Base-by-base conservation (phyloP, 2,797 vertebrate genomes). In the Alfaro cultratus region DNA sequence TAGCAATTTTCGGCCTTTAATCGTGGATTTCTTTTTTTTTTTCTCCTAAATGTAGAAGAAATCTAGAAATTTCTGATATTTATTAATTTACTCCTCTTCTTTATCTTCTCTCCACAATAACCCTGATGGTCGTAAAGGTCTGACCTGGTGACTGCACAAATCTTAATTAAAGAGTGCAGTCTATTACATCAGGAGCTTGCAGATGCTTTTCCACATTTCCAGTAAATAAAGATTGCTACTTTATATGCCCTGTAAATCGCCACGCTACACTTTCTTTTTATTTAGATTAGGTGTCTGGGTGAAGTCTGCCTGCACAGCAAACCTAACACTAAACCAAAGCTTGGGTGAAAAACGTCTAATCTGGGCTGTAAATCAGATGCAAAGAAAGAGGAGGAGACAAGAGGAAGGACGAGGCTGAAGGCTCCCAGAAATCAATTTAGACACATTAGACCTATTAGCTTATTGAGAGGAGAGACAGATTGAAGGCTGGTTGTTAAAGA, bases 381-480 rank as follows among this genome's bases (percentile, higher is more conserved):
- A 74, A 78, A 88, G 53, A 78, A 85, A 88, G 80, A 74, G 91
- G 90, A 87, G 82, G 88, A 83, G 83, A 73, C 74, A 74, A 82
- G 79, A 85, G 75, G 39, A 78, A 85, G 85, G 87, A 91, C 87
- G 83, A 86, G 76, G 80, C 79, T 74, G 74, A n/a, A 82, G 76
- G 84, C 83, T 85, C 92, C 94, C 92, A 87, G 94, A 97, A 97
- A 99, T 99, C 97, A 97, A 97, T 99, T 96, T 96, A 97, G 96
- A 97, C 97, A 98, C 97, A 98, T 98, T 97, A 98, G 95, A 95
- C 94, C 96, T 96, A 97, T 98, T 97, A 96, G 95, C 93, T 97
- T 97, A 96, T 96, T 95, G 96, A 97, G 95, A 96, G 95, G 85
- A 79, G 90, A 95, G 96, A 97, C 90, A 82, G 95, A 96, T 96